phyloP scores from a whole-genome alignment of 2,797 vertebrate genomes.

The Anomalospiza imberbis region DNA sequence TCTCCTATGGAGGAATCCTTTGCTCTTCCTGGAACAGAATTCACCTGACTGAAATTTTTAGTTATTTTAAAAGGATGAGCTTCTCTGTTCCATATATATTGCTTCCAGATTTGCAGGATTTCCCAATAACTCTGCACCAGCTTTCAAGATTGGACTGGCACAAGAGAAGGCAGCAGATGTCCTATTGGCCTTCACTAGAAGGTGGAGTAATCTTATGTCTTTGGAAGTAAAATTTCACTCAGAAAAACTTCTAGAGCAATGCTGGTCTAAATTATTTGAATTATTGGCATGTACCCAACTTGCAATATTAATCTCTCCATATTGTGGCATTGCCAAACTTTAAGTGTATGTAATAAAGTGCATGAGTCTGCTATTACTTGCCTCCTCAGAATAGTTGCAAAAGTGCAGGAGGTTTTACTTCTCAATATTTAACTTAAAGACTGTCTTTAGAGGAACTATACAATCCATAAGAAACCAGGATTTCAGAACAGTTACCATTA shows the following conservation, averaged over 20 bases:
- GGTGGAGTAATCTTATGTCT: neutral
- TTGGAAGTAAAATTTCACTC: neutral
- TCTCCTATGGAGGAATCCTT: neutral
- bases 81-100: neutral
- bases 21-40: neutral
- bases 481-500: neutral
- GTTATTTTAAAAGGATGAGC: neutral
- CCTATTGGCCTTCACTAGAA: neutral
- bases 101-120: neutral
- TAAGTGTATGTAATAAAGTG: neutral
- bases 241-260: neutral
- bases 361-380: neutral
- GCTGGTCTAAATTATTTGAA: neutral
- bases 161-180: neutral
- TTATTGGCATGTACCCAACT: neutral
- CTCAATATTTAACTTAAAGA: neutral
- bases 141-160: neutral
- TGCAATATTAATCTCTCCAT: neutral
- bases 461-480: neutral
- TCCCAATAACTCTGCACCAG: neutral
- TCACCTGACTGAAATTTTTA: neutral
- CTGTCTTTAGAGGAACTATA: neutral
- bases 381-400: neutral
- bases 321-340: neutral
- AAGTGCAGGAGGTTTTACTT: neutral